phyloP scores from a whole-genome alignment of 2,797 vertebrate genomes.

The Rhinichthys osculus region DNA sequence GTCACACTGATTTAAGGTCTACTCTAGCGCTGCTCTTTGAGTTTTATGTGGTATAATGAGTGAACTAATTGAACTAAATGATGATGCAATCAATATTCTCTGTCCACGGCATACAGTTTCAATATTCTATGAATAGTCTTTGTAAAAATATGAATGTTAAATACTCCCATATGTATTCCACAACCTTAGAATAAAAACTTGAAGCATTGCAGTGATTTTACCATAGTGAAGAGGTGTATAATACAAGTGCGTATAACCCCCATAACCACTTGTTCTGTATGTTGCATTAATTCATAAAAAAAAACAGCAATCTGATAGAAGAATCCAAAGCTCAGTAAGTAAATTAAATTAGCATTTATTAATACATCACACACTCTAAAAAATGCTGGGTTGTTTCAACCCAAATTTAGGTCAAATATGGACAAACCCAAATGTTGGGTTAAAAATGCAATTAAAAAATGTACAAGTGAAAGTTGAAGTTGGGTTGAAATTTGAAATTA shows the following conservation, averaged over 20 bases:
- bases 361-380: neutral
- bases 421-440: too few relatives aligned
- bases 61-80: conserved; percentile 56
- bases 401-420: too few relatives aligned
- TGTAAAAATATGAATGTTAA: neutral
- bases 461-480: too few relatives aligned
- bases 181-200: neutral
- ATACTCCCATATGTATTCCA: neutral
- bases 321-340: too few relatives aligned
- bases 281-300: neutral
- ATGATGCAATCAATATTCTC: conserved; percentile 28
- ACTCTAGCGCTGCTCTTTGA: conserved; percentile 54
- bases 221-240: neutral
- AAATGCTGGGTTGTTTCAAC: too few relatives aligned
- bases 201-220: neutral
- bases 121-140: neutral
- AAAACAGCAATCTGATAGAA: neutral
- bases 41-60: conserved; percentile 73
- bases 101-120: neutral
- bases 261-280: neutral
- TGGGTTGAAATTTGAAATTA: too few relatives aligned
- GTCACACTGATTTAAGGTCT: conserved; percentile 62
- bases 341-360: neutral
- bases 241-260: neutral
- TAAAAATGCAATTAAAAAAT: too few relatives aligned